These are phyloP conservation scores for Donacobius atricapilla DNA, from an alignment of 2,113 vertebrate genomes.

Conservation along the genomic window DNA sequence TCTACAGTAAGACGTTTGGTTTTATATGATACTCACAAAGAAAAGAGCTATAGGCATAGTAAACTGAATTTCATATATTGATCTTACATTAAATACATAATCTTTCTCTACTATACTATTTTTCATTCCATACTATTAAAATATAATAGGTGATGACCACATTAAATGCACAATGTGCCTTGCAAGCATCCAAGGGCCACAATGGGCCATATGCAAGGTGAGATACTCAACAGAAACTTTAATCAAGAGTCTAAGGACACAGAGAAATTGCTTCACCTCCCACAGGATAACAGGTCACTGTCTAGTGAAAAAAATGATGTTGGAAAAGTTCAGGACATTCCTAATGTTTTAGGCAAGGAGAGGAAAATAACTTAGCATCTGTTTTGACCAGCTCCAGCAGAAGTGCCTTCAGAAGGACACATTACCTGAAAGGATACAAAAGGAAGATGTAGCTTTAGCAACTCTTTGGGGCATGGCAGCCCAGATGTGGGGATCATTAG, in stretches of 20 bases:
- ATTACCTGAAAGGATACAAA: not conserved
- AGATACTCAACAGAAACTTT: not conserved
- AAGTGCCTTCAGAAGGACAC: not conserved
- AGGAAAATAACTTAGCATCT: not conserved
- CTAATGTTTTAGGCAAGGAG: not conserved
- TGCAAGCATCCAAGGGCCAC: not conserved
- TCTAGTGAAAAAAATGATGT: not conserved
- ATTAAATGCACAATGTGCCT: not conserved
- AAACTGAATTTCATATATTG: not conserved
- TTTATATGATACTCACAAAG: not conserved
- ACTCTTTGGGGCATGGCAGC: not conserved
- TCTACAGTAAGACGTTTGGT: rapidly evolving
- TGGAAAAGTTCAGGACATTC: not conserved
- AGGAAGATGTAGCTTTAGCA: not conserved
- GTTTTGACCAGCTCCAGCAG: not conserved
- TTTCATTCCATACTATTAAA: not conserved
- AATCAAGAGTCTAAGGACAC: not conserved
- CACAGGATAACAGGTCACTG: not conserved
- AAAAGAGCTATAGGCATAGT: not conserved
- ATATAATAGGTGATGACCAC: not conserved
- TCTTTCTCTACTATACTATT: not conserved
- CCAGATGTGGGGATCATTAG: not conserved
- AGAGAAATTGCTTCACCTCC: not conserved
- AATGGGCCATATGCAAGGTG: not conserved
- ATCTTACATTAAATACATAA: not conserved